A percentile compares a stretch with the other conserved stretches of the same genome.
These are phyloP conservation scores for Drosophila histrio DNA, from an alignment of 2,888 invertebrate genomes.

Conservation along the genomic window DNA sequence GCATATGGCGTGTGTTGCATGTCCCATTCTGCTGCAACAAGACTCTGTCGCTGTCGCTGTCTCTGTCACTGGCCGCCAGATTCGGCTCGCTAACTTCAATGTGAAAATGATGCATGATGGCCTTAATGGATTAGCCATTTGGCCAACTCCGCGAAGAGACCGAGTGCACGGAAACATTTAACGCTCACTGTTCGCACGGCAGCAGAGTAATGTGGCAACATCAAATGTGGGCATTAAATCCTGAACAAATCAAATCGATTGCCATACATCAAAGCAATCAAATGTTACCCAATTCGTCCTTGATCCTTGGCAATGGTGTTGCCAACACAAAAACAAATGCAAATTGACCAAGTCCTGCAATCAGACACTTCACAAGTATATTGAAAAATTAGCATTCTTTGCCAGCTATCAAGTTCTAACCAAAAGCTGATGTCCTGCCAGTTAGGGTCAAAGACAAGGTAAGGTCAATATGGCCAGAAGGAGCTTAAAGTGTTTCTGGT, in stretches of 20 bases:
- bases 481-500: background rate
- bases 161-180: slow-evolving; percentile 8
- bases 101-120: slow-evolving; percentile 38
- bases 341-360: slow-evolving; percentile 41
- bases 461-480: background rate
- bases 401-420: background rate
- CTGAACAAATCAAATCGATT: slow-evolving; percentile 47
- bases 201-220: slow-evolving; percentile 44
- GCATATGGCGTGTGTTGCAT: slow-evolving; percentile 7
- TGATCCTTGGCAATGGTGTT: slow-evolving; percentile 21
- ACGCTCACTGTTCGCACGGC: slow-evolving; percentile 8
- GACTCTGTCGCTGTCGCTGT: slow-evolving; percentile 22
- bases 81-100: slow-evolving; percentile 30
- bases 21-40: slow-evolving; percentile 20
- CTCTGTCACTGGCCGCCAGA: slow-evolving; percentile 22
- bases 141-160: background rate
- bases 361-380: slow-evolving; percentile 3
- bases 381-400: slow-evolving; percentile 15
- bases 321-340: slow-evolving; percentile 15
- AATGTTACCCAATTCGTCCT: slow-evolving; percentile 53
- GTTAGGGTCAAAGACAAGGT: slow-evolving; percentile 1
- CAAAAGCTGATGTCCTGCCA: background rate
- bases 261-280: slow-evolving; percentile 68
- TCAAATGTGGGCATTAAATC: slow-evolving; percentile 33
- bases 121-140: slow-evolving; percentile 59